phyloP scores from a whole-genome alignment of 2,113 vertebrate species.

The Syngnathus scovelli region DNA sequence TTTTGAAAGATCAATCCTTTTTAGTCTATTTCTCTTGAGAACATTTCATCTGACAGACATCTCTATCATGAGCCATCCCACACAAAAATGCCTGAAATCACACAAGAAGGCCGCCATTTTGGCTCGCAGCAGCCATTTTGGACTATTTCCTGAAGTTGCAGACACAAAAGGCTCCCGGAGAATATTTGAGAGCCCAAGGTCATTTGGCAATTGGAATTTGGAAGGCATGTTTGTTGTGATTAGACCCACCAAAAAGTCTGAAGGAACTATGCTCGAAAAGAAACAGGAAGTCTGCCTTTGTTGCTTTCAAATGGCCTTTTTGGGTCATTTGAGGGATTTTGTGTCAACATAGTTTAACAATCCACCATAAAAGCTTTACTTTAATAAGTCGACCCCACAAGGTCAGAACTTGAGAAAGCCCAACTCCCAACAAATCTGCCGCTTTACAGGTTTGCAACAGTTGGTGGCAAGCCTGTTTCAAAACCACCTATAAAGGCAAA shows the following conservation, averaged over 20 bases:
- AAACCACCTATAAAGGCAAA: not conserved
- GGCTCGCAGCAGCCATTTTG: not conserved
- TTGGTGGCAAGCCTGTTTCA: not conserved
- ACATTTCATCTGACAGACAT: not conserved
- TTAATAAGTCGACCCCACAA: not conserved
- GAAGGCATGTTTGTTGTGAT: not conserved
- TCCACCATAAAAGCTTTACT: not conserved
- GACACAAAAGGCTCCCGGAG: too few species aligned
- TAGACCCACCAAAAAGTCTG: not conserved
- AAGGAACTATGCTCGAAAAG: not conserved
- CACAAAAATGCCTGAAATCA: not conserved
- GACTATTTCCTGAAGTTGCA: not conserved
- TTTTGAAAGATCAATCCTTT: not conserved
- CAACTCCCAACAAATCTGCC: constrained; percentile 1
- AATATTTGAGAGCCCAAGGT: not conserved
- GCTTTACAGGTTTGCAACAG: not conserved
- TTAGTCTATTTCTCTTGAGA: not conserved
- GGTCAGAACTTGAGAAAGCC: not conserved
- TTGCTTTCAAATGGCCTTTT: too few species aligned
- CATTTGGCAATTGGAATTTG: not conserved
- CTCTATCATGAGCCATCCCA: not conserved
- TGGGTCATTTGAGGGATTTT: not conserved
- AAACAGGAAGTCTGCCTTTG: not conserved
- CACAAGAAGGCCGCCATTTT: not conserved
- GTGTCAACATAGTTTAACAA: not conserved